Conservation (phyloP, 1,140 invertebrate genomes). For the Leptoteleia sp. region DNA sequence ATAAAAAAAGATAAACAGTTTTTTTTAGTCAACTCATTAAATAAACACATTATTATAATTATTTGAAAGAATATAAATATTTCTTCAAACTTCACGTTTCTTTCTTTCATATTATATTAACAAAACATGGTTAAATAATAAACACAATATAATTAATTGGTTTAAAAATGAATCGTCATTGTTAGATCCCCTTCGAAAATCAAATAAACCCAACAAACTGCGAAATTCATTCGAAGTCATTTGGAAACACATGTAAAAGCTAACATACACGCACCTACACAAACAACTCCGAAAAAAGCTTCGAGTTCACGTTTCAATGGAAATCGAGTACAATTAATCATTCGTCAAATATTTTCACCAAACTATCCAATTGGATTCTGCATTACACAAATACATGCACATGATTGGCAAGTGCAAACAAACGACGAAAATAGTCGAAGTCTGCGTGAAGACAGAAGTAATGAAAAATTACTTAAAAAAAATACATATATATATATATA, state of each 20-base stretch:
- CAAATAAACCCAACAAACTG: constrained; percentile 13
- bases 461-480: background rate
- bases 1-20: too few relatives aligned
- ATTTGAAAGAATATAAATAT: too few relatives aligned
- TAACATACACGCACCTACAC: constrained; percentile 1
- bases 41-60: too few relatives aligned
- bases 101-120: too few relatives aligned
- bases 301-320: constrained; percentile 24
- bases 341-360: constrained; percentile 34
- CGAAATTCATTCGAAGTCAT: constrained; percentile 16
- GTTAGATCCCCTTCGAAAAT: constrained; percentile 4
- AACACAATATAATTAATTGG: constrained; percentile 1
- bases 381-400: too few relatives aligned
- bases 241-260: constrained; percentile 11
- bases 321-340: constrained; percentile 41
- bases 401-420: background rate
- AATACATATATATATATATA: too few relatives aligned
- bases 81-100: too few relatives aligned
- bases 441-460: background rate
- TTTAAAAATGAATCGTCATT: constrained; percentile 2
- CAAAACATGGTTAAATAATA: too few relatives aligned
- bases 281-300: background rate
- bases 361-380: constrained; percentile 1
- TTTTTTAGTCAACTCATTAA: too few relatives aligned
- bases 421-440: constrained; percentile 1